Evolutionary conservation across 1,140 invertebrate genomes (phyloP), one percentile per base, ranked within the genome.

Genomic region (Lamellibrachia luymesi): DNA sequence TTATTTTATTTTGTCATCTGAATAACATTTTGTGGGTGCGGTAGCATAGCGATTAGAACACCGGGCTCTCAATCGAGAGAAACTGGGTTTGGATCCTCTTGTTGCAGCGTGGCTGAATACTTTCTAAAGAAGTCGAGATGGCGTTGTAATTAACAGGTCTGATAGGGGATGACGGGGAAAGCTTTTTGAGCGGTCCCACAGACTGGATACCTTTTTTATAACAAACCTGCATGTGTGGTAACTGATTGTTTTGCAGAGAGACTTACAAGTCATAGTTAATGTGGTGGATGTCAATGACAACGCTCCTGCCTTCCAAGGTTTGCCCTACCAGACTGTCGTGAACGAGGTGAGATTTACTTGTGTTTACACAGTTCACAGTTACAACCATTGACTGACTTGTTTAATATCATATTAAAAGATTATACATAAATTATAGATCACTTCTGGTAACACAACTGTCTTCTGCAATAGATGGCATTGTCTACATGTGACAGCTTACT

Each of bases 261-360:
- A 80, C 25, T 80, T 80, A 80, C 64, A 80, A 80, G 13, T 80
- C 64, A 80, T 22, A 80, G 92, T 93, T 50, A 50, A 89, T 7
- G 89, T 93, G 38, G 27, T 38, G 38, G 92, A 93, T 51, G 64
- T 93, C 92, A 93, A 93, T 49, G 92, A 93, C 92, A 93, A 93
- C n/a, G 49, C 92, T 25, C 92, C 92, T 56, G n/a, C 13, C 27
- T 93, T 93, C n/a, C 56, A 89, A 56, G 92, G 92, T 27, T 50
- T 50, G 10, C 92, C 92, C 27, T 93, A 90, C 49, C 38, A 89
- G 49, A 51, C 51, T 38, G 49, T 56, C 25, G 89, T 93, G 27
- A 89, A 80, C 50, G 92, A 93, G 92, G 92, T 93, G n/a, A 89
- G 92, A 92, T 13, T 13, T 51, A 52, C 38, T 50, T 93, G 52